These are phyloP conservation scores for Neoniphon sammara DNA, from an alignment of 2,797 vertebrate genomes.

Conservation along the genomic window DNA sequence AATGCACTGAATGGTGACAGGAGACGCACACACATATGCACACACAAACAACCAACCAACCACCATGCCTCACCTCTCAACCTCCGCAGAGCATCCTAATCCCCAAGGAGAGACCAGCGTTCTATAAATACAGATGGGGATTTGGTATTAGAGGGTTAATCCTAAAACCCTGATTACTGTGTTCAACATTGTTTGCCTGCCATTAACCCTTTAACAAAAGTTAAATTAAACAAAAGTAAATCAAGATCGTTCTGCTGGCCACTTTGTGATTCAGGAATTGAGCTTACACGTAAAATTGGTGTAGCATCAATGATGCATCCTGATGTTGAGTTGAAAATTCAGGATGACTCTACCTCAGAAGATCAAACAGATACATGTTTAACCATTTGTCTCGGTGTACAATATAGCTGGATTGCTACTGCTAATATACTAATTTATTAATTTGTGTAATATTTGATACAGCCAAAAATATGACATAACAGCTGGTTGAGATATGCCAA, in stretches of 20 bases:
- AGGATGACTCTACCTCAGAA: too few species aligned
- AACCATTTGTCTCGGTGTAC: background rate
- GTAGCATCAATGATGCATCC: too few species aligned
- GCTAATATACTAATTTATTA: background rate
- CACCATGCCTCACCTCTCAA: constrained; percentile 17
- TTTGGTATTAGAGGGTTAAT: constrained; percentile 50
- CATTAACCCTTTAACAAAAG: background rate
- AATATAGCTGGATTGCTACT: background rate
- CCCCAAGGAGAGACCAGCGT: constrained; percentile 51
- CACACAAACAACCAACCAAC: background rate
- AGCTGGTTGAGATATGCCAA: constrained; percentile 25
- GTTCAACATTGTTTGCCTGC: constrained; percentile 10
- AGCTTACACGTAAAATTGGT: too few species aligned
- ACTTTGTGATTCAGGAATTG: background rate
- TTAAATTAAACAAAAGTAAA: background rate
- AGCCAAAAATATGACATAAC: constrained; percentile 4
- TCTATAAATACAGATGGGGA: constrained; percentile 66
- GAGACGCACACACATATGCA: background rate
- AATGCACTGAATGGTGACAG: constrained; percentile 50
- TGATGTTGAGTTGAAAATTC: too few species aligned
- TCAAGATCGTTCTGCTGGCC: background rate
- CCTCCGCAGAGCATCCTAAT: constrained; percentile 58
- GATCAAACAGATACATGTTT: background rate
- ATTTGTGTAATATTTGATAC: background rate
- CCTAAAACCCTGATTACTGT: constrained; percentile 39